A percentile compares a stretch with the other conserved stretches of the same genome.
phyloP scores from a whole-genome alignment of 2,797 vertebrate species.

The Tokudaia tokunoshimensis region DNA sequence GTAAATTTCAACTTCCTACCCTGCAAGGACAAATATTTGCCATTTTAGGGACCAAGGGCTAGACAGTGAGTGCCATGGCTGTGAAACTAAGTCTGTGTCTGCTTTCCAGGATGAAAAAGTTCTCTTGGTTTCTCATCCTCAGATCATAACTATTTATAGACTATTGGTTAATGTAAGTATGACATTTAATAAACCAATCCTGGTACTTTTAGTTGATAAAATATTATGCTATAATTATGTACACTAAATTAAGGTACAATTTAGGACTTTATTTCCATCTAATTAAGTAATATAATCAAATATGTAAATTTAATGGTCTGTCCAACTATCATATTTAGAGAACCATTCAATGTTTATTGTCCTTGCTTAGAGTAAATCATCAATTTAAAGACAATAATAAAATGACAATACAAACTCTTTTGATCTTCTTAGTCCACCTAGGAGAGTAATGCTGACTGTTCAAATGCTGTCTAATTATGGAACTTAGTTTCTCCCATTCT shows the following conservation, averaged over 20 bases:
- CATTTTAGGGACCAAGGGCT: not conserved
- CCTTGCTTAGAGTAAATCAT: conserved; percentile 74
- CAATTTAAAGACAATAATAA: conserved; percentile 73
- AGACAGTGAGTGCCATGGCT: not conserved
- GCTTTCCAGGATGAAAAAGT: not conserved
- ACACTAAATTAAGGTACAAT: conserved; percentile 81
- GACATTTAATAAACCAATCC: conserved; percentile 59
- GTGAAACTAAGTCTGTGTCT: not conserved
- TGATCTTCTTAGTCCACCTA: conserved; percentile 66
- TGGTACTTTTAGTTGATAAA: conserved; percentile 76
- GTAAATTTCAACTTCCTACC: not conserved
- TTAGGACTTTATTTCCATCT: conserved; percentile 78
- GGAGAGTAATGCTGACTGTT: conserved; percentile 75
- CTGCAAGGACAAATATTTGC: conserved; percentile 52
- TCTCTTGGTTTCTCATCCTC: conserved; percentile 33
- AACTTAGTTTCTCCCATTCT: conserved; percentile 75
- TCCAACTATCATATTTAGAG: conserved; percentile 65
- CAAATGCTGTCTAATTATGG: conserved; percentile 74
- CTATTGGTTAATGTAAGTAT: conserved; percentile 38
- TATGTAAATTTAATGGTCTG: conserved; percentile 81
- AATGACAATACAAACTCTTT: conserved; percentile 78
- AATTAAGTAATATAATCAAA: conserved; percentile 83
- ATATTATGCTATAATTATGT: conserved; percentile 66
- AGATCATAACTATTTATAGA: conserved; percentile 12
- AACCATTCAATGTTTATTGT: conserved; percentile 78